Evolutionary conservation across 2,797 vertebrate species (phyloP).

Genomic region (Bucorvus abyssinicus): DNA sequence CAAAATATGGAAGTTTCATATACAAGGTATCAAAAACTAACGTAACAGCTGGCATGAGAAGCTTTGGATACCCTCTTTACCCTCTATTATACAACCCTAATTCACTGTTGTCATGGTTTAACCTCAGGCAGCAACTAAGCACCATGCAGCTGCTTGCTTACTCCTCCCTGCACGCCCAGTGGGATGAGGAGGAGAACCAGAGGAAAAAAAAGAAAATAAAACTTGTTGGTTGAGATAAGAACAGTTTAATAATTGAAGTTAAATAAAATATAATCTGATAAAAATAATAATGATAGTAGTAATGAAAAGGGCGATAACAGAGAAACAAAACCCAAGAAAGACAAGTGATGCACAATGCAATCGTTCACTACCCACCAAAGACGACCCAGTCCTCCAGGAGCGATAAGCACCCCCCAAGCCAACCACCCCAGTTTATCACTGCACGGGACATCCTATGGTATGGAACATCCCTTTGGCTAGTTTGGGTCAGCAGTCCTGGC

Average conservation of each 20-base stretch:
- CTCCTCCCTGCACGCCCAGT: background rate
- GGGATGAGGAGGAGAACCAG: background rate
- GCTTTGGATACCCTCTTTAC: background rate
- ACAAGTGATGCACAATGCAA: background rate
- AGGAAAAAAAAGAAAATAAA: background rate
- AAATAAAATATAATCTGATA: background rate
- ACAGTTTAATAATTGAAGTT: background rate
- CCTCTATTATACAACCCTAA: background rate
- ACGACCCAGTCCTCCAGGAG: background rate
- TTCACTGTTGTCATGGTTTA: background rate
- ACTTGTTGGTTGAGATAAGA: background rate
- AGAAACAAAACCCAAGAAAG: background rate
- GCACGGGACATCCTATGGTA: background rate
- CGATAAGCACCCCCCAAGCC: background rate
- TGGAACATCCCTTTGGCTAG: background rate
- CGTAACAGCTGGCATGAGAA: background rate
- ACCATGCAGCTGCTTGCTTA: background rate
- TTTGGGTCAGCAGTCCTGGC: background rate
- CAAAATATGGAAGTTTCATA: background rate
- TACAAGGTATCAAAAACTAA: background rate
- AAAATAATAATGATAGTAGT: background rate
- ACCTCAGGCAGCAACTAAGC: background rate
- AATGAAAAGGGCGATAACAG: background rate
- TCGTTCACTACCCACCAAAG: background rate
- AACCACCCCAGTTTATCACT: background rate